Percentiles rank a stretch among this genome's conserved stretches.
Conservation (phyloP, 1,140 invertebrate species). For the Samia ricini region DNA sequence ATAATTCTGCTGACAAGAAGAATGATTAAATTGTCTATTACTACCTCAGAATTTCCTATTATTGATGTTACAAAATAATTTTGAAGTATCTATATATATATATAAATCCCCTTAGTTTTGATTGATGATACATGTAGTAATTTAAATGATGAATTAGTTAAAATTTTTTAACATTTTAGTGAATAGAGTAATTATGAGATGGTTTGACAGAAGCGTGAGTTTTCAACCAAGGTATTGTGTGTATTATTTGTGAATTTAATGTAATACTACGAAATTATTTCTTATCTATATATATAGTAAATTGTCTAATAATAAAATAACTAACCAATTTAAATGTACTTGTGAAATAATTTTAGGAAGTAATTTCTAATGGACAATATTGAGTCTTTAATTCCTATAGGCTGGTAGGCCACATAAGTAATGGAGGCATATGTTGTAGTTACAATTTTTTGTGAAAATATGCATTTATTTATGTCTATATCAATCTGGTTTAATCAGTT, state of each 20-base stretch:
- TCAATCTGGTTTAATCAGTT: too few relatives aligned
- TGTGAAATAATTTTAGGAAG: background rate
- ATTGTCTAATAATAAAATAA: background rate
- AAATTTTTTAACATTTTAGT: too few relatives aligned
- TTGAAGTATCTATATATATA: slow-evolving; percentile 11
- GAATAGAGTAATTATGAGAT: slow-evolving; percentile 10
- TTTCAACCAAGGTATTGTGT: background rate
- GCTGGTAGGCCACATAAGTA: too few relatives aligned
- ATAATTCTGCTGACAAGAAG: slow-evolving; percentile 61
- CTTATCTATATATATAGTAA: background rate
- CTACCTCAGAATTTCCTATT: slow-evolving; percentile 7
- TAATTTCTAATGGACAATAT: background rate
- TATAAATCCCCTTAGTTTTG: too few relatives aligned
- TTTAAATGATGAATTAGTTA: too few relatives aligned
- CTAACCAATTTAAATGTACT: background rate
- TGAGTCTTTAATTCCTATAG: background rate
- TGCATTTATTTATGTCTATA: too few relatives aligned
- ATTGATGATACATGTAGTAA: too few relatives aligned
- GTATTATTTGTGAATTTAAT: background rate
- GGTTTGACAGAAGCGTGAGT: background rate
- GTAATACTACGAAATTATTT: background rate
- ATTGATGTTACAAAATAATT: slow-evolving; percentile 3
- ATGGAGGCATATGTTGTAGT: too few relatives aligned
- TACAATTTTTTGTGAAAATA: too few relatives aligned
- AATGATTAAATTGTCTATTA: slow-evolving; percentile 59